Conservation (phyloP, 2,888 invertebrate genomes). For the Hypomecis punctinalis region DNA sequence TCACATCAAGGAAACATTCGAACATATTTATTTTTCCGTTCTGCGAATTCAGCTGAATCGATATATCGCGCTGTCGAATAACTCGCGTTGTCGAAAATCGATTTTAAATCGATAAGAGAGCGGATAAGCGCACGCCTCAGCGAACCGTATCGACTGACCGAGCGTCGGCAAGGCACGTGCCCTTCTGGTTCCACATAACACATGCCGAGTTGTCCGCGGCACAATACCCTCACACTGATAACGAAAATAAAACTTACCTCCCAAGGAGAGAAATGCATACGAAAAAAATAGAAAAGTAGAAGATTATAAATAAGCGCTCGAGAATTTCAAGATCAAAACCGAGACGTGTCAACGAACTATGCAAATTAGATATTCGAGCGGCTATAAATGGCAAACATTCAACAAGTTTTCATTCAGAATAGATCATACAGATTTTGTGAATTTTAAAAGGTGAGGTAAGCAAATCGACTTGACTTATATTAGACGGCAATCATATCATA, state of each 20-base stretch:
- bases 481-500: neutral
- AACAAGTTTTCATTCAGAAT: constrained; percentile 32
- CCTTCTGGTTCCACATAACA: constrained; percentile 48
- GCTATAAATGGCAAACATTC: constrained; percentile 34
- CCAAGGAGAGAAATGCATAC: constrained; percentile 64
- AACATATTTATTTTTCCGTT: constrained; percentile 22
- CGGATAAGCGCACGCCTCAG: constrained; percentile 70
- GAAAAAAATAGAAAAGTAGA: constrained; percentile 46
- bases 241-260: constrained; percentile 78
- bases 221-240: constrained; percentile 74
- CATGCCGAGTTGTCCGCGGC: constrained; percentile 59
- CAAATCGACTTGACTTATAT: neutral
- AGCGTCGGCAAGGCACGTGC: constrained; percentile 63
- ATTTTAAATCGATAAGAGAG: constrained; percentile 34
- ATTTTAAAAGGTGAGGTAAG: constrained; percentile 9
- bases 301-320: constrained; percentile 41
- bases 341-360: constrained; percentile 43
- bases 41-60: constrained; percentile 6
- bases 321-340: constrained; percentile 48
- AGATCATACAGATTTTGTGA: constrained; percentile 26
- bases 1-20: constrained; percentile 25
- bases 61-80: constrained; percentile 2
- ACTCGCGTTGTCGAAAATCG: constrained; percentile 3
- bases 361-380: constrained; percentile 31
- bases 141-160: constrained; percentile 68